Conservation (phyloP, 2,888 invertebrate genomes). For the Octodonta nipae region DNA sequence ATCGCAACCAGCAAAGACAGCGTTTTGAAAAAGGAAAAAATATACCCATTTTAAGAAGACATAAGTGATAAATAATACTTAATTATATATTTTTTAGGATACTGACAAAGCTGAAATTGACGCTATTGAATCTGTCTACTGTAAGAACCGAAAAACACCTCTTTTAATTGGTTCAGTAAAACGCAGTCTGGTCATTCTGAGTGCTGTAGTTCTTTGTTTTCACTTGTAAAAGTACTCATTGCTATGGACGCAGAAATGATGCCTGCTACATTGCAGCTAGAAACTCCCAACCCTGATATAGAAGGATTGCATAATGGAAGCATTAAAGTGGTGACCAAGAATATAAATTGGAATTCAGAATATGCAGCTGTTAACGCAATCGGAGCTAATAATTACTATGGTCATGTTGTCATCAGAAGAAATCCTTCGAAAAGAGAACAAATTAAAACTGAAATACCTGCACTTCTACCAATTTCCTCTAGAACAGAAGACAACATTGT, state of each 20-base stretch:
- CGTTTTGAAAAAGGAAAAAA: too few relatives aligned
- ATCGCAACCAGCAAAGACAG: too few relatives aligned
- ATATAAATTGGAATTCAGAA: slow-evolving; percentile 71
- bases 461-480: slow-evolving; percentile 65
- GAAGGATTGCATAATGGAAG: slow-evolving; percentile 74
- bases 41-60: too few relatives aligned
- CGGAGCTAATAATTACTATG: slow-evolving; percentile 93
- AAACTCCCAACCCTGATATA: slow-evolving; percentile 78
- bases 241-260: slow-evolving; percentile 83
- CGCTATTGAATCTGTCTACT: slow-evolving; percentile 79
- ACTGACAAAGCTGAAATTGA: slow-evolving; percentile 65
- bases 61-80: too few relatives aligned
- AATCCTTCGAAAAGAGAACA: slow-evolving; percentile 52
- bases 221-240: slow-evolving; percentile 77
- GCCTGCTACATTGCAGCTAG: slow-evolving; percentile 81
- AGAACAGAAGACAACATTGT: too few relatives aligned
- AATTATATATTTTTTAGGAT: too few relatives aligned
- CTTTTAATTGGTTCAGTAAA: slow-evolving; percentile 89
- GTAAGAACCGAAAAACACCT: slow-evolving; percentile 62
- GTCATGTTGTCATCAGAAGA: slow-evolving; percentile 71
- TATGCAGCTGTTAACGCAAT: slow-evolving; percentile 87
- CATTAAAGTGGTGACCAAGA: slow-evolving; percentile 63
- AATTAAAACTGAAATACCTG: slow-evolving; percentile 44
- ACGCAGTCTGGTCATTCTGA: slow-evolving; percentile 97
- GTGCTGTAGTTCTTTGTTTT: slow-evolving; percentile 75